Evolutionary conservation across 2,113 vertebrate genomes (phyloP), one percentile per base, ranked within the genome.

Genomic region (Tetrax tetrax): DNA sequence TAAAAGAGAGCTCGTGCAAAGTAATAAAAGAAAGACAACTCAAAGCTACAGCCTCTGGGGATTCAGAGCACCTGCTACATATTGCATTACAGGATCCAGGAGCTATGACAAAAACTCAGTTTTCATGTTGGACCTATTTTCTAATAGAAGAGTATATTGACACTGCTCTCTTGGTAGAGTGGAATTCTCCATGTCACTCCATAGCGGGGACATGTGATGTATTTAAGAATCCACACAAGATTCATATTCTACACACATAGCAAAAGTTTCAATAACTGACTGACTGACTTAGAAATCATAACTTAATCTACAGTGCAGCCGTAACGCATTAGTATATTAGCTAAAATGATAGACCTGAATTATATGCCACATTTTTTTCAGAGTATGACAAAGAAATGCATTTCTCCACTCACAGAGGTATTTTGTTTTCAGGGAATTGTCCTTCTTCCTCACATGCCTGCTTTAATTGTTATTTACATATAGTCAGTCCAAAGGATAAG

Each of bases 11-110:
- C 17, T 89, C 1, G 35, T 92, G 45, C 72, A 75, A 96, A 92
- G 83, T 83, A 96, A 96, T 94, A 96, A 93, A 92, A 78, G 68
- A 47, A 81, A 78, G 76, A 96, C 88, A 96, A 91, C 43, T 94
- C 48, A 90, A 66, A 94, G 64, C 48, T 94, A 87, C 41, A 64
- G 75, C 72, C 38, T 70, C 86, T 71, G 69, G 54, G 10, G 20
- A 70, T 92, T 93, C 51, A 70, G 41, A 93, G 69, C 64, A 92
- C 47, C 54, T 56, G 23, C 76, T 91, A 12, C 91, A 96, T 96
- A 96, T 95, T 97, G 51, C 72, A 71, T 68, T 90, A 94, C 37
- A 87, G 76, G 13, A 96, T 23, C 91, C 91, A 95, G 93, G 9
- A 95, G 93, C 76, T 86, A 83, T 1, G 8, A 77, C 54, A 95